These are phyloP conservation scores for Rotaria macrura DNA, from an alignment of 2,888 invertebrate genomes.

Conservation along the genomic window DNA sequence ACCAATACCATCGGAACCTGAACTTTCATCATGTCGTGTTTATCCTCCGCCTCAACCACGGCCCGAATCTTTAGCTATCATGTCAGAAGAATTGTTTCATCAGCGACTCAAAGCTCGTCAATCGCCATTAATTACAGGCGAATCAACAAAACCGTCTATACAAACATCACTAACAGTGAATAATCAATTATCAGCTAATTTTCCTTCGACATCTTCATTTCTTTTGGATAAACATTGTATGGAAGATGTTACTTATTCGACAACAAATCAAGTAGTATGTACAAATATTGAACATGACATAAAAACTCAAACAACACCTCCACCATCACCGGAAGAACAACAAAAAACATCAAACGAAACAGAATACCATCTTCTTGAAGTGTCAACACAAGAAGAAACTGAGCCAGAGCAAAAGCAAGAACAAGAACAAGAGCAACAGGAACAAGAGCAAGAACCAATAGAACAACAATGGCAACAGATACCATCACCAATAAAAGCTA, in stretches of 20 bases:
- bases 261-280: neutral
- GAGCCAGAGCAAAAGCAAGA: no score
- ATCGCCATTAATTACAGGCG: slow-evolving; percentile 14
- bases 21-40: neutral
- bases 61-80: slow-evolving; percentile 29
- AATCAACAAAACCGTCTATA: neutral
- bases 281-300: neutral
- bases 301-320: neutral
- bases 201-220: neutral
- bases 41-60: slow-evolving; percentile 19
- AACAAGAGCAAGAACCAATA: neutral
- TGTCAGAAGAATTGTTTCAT: slow-evolving; percentile 26
- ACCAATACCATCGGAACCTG: neutral
- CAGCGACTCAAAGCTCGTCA: slow-evolving; percentile 24
- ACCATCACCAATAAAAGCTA: neutral
- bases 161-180: neutral
- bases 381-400: neutral
- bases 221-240: neutral
- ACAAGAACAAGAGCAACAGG: neutral
- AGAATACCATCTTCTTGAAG: neutral
- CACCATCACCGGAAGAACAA: neutral
- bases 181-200: neutral
- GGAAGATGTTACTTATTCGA: neutral
- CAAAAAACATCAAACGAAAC: neutral
- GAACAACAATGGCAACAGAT: neutral